Conservation (phyloP, 2,113 vertebrate species). For the Ctenodactylus gundi region DNA sequence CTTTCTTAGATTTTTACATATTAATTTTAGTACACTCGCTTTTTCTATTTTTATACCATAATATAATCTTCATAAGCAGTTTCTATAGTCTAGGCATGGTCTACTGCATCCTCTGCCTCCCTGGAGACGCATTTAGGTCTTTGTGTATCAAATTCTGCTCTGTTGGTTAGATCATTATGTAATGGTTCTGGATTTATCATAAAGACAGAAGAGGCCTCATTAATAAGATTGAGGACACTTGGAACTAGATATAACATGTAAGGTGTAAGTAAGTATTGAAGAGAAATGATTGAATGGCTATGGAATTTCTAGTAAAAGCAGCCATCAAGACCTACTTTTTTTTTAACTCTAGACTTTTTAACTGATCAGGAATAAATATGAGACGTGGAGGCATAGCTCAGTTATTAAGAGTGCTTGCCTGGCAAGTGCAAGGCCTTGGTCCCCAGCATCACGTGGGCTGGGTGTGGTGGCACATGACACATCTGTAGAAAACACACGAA, state of each 20-base stretch:
- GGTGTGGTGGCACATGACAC: too few species aligned
- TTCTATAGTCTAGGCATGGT: not conserved
- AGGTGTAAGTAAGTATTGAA: constrained; percentile 40
- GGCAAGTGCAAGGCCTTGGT: too few species aligned
- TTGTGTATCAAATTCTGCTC: constrained; percentile 27
- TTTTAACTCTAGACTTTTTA: constrained; percentile 40
- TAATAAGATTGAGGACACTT: not conserved
- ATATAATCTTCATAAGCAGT: constrained; percentile 28
- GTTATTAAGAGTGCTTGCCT: too few species aligned
- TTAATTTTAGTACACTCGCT: constrained; percentile 16
- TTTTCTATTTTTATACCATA: constrained; percentile 33
- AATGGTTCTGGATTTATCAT: constrained; percentile 56
- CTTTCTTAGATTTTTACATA: not conserved
- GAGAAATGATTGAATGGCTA: constrained; percentile 29
- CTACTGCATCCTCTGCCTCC: constrained; percentile 31
- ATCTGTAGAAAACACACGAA: too few species aligned
- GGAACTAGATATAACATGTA: constrained; percentile 19
- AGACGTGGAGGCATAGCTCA: too few species aligned
- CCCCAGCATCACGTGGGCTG: too few species aligned
- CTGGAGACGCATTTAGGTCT: constrained; percentile 12
- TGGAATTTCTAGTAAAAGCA: constrained; percentile 53
- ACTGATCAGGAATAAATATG: constrained; percentile 26
- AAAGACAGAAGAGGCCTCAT: constrained; percentile 17
- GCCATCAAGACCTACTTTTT: not conserved
- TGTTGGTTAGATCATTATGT: constrained; percentile 38